phyloP scores from a whole-genome alignment of 2,888 invertebrate genomes.

The Melangyna quadrimaculata region DNA sequence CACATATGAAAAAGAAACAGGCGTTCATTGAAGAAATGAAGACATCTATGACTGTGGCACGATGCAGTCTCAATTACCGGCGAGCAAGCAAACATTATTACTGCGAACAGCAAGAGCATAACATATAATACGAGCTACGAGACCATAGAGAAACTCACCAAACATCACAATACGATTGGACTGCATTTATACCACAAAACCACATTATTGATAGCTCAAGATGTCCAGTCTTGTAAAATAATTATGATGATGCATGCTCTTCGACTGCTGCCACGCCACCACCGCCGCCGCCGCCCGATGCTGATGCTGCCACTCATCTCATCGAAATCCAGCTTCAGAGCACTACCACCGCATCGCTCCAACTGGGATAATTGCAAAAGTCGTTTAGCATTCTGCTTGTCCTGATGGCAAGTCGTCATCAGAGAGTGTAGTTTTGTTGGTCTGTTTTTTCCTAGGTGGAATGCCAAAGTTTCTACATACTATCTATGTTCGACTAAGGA shows the following conservation, averaged over 20 bases:
- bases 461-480: slow-evolving; percentile 67
- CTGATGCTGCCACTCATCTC: not conserved
- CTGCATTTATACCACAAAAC: slow-evolving; percentile 39
- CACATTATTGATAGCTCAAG: slow-evolving; percentile 71
- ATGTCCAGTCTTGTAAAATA: slow-evolving; percentile 71
- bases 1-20: not conserved
- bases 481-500: not conserved
- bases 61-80: slow-evolving; percentile 69
- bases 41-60: slow-evolving; percentile 66
- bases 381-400: slow-evolving; percentile 67
- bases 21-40: slow-evolving; percentile 39
- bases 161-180: slow-evolving; percentile 64
- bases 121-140: slow-evolving; percentile 39
- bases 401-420: slow-evolving; percentile 40
- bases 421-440: slow-evolving; percentile 15
- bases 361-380: slow-evolving; percentile 71
- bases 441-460: slow-evolving; percentile 46
- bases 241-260: slow-evolving; percentile 71
- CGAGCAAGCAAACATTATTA: slow-evolving; percentile 50
- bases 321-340: not conserved
- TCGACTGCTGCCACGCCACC: slow-evolving; percentile 28
- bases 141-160: slow-evolving; percentile 51
- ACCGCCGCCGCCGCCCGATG: not conserved
- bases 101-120: slow-evolving; percentile 45
- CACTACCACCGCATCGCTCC: slow-evolving; percentile 20